Base-by-base conservation (phyloP, 2,113 vertebrate species). In the Heterocephalus glaber region DNA sequence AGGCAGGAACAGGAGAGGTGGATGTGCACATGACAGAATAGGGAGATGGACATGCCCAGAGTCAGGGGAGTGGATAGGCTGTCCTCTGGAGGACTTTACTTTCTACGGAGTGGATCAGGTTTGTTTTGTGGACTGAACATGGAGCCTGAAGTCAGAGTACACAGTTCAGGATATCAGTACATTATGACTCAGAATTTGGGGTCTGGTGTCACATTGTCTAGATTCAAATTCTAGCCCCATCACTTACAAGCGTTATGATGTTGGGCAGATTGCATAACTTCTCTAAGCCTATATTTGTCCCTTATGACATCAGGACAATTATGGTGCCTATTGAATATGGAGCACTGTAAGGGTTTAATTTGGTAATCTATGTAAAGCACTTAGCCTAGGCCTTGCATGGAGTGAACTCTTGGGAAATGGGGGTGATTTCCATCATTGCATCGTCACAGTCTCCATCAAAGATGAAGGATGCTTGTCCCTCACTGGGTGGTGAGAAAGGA, bases 291-390 rank as follows among this genome's bases (percentile, higher is more conserved):
- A 0, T 0, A 0, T 72, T 85, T 82, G 41, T 14, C 91, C 24
- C 52, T 35, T 11, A 17, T 44, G 20, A 6, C 3, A 8, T 8
- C 26, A 49, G 30, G 24, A 16, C 16, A 20, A 0, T 1, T 47
- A 9, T 28, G 47, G 7, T 11, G 2, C 54, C 26, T 74, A 0
- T 26, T 1, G 0, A 84, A 3, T 26, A 0, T 13, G 19, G 52
- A 33, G 3, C 41, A 0, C 19, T 14, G 24, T 81, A 65, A 80
- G 60, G 60, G 7, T 38, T 70, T 49, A 41, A 2, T 47, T 22
- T 30, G 41, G 38, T 17, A 28, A 5, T 30, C 63, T 1, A 0
- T 12, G 7, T 52, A 3, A 66, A 54, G 74, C n/a, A 16, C 68
- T 70, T 54, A 9, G 7, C 28, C 13, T 1, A 44, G 89, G 9